phyloP scores from a whole-genome alignment of 2,797 vertebrate species.

The Helostoma temminkii region DNA sequence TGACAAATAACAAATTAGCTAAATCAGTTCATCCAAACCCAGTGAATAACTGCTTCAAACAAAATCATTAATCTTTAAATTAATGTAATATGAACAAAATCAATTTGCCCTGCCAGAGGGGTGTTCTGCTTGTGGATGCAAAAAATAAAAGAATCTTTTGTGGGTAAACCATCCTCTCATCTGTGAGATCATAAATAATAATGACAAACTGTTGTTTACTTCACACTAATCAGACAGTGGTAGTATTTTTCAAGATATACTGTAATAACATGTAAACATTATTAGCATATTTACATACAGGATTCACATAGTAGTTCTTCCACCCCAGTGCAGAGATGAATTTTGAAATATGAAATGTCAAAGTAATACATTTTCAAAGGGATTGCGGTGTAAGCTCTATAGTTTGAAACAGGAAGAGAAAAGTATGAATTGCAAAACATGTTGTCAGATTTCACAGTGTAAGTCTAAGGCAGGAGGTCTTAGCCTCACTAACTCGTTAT shows the following conservation, averaged over 20 bases:
- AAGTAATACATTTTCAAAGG: constrained; percentile 31
- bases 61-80: neutral
- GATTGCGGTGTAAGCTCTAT: constrained; percentile 7
- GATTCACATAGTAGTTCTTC: neutral
- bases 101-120: neutral
- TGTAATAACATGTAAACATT: neutral
- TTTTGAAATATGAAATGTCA: constrained; percentile 30
- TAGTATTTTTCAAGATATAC: no score
- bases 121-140: constrained; percentile 13
- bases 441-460: constrained; percentile 17
- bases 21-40: neutral
- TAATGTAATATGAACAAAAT: constrained; percentile 16
- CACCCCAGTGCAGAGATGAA: neutral
- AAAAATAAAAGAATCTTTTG: neutral
- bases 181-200: constrained; percentile 11
- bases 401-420: constrained; percentile 17
- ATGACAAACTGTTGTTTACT: constrained; percentile 9
- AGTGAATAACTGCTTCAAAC: neutral
- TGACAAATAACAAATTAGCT: neutral
- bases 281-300: constrained; percentile 10
- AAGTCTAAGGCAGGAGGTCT: neutral
- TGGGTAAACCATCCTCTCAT: constrained; percentile 5
- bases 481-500: constrained; percentile 5
- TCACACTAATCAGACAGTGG: constrained; percentile 1
- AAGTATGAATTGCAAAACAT: constrained; percentile 30